These are phyloP conservation scores for Pseudomugil gertrudae DNA, from an alignment of 2,797 vertebrate genomes.

Conservation along the genomic window DNA sequence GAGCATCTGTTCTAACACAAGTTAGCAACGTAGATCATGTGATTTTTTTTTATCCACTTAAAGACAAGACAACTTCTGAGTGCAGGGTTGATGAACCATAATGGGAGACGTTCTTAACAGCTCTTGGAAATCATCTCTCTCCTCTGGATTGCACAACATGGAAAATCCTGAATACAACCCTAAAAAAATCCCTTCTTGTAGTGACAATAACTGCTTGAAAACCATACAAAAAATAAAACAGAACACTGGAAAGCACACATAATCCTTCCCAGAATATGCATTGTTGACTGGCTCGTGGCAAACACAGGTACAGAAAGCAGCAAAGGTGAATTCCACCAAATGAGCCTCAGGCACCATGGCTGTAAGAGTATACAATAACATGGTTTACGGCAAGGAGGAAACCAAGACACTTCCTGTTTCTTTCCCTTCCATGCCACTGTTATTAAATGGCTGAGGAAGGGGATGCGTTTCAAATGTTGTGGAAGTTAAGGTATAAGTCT, in stretches of 20 bases:
- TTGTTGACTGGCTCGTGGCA: conserved; percentile 36
- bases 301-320: conserved; percentile 58
- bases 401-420: conserved; percentile 73
- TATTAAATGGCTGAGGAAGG: conserved; percentile 49
- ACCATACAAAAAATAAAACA: conserved; percentile 24
- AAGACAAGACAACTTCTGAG: conserved; percentile 3
- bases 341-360: conserved; percentile 35
- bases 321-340: conserved; percentile 66
- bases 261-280: conserved; percentile 46
- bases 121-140: conserved; percentile 21
- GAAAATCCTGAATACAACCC: conserved; percentile 31
- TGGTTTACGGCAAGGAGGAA: conserved; percentile 51
- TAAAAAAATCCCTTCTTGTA: conserved; percentile 23
- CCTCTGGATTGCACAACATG: conserved; percentile 41
- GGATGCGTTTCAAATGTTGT: conserved; percentile 25
- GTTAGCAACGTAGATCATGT: neutral
- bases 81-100: conserved; percentile 16
- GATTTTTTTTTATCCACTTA: conserved; percentile 11
- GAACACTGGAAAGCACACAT: conserved; percentile 33
- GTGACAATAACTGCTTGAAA: conserved; percentile 11
- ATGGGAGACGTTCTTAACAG: conserved; percentile 13
- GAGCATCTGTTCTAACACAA: neutral
- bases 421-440: conserved; percentile 62
- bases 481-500: conserved; percentile 10
- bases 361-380: conserved; percentile 45